A percentile compares a stretch with the other conserved stretches of the same genome.
phyloP scores from a whole-genome alignment of 1,140 invertebrate genomes.

The Planococcus citri region DNA sequence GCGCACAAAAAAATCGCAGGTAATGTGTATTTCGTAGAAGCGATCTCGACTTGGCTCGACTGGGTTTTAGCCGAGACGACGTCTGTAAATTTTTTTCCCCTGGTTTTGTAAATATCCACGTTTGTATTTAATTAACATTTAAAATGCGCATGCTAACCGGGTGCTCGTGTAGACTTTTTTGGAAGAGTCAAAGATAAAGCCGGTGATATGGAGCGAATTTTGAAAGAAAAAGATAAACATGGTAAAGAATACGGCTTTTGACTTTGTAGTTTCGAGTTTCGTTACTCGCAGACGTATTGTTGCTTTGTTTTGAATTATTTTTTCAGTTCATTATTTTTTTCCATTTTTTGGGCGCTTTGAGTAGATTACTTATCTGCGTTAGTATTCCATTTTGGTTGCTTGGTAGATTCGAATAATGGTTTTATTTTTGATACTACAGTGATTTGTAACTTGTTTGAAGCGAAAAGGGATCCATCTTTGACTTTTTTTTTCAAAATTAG shows the following conservation, averaged over 20 bases:
- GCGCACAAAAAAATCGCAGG: conserved; percentile 87
- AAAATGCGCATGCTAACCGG: background rate
- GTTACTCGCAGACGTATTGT: background rate
- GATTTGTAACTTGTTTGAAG: too few relatives aligned
- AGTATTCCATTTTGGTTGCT: too few relatives aligned
- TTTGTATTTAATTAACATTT: background rate
- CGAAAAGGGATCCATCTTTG: too few relatives aligned
- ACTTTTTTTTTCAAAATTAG: too few relatives aligned
- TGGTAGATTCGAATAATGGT: too few relatives aligned
- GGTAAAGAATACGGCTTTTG: conserved; percentile 39
- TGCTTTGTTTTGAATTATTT: conserved; percentile 9
- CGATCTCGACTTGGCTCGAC: background rate
- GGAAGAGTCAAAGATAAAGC: conserved; percentile 85
- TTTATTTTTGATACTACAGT: too few relatives aligned
- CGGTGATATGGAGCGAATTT: conserved; percentile 72
- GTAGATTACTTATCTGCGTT: background rate
- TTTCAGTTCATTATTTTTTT: too few relatives aligned
- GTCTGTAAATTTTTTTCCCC: background rate
- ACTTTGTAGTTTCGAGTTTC: background rate
- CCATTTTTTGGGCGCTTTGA: background rate
- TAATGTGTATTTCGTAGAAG: conserved; percentile 33
- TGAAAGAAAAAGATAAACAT: conserved; percentile 86
- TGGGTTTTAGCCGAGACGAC: background rate
- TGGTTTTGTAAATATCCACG: background rate
- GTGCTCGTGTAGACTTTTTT: conserved; percentile 58